Evolutionary conservation across 2,113 vertebrate genomes (phyloP).

Genomic region (Cinclus cinclus): DNA sequence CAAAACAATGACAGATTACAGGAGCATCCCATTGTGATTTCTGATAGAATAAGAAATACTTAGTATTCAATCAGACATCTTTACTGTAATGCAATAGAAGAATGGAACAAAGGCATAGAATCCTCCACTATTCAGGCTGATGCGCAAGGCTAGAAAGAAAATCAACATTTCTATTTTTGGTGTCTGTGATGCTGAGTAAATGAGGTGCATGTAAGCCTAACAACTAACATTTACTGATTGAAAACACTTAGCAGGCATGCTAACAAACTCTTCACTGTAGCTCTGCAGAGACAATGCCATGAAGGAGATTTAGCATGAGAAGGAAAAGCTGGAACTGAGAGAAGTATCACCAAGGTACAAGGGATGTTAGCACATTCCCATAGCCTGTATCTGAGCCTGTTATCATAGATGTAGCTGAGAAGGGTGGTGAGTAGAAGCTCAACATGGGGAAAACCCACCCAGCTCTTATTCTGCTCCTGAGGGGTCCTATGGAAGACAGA

Average conservation of each 20-base stretch:
- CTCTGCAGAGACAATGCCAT: neutral
- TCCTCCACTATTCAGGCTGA: neutral
- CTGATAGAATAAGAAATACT: neutral
- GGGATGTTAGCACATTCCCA: neutral
- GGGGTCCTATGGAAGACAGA: neutral
- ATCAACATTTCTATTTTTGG: conserved; percentile 53
- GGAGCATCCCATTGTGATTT: neutral
- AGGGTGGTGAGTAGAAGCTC: neutral
- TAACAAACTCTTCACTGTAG: neutral
- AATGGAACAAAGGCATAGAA: neutral
- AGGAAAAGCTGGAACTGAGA: neutral
- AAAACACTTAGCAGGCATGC: neutral
- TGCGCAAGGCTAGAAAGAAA: conserved; percentile 15
- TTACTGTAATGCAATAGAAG: neutral
- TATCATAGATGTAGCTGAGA: neutral
- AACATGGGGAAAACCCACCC: neutral
- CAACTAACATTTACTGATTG: neutral
- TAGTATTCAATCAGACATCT: neutral
- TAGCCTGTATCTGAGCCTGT: neutral
- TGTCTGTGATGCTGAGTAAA: neutral
- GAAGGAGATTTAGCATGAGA: neutral
- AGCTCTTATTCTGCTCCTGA: neutral
- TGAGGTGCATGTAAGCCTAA: neutral
- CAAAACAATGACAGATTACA: neutral
- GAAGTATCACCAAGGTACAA: neutral